Base-by-base conservation (phyloP, 2,113 vertebrate genomes). In the Perccottus glenii region DNA sequence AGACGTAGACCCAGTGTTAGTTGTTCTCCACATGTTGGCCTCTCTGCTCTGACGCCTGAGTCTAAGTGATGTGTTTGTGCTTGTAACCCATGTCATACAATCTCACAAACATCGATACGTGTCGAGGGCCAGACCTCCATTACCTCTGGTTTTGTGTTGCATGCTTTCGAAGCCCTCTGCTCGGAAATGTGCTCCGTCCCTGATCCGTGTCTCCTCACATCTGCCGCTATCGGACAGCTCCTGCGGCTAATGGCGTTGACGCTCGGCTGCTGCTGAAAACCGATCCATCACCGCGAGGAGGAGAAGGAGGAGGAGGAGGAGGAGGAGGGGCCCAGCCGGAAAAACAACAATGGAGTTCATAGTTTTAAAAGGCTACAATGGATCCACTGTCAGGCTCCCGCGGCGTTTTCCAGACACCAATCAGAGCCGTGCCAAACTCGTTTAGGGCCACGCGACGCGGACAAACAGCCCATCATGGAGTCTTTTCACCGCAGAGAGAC, bases 361-460 rank as follows among this genome's bases (percentile, higher is more conserved):
- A 69, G 80, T 85, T 91, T 89, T 88, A 91, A 90, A 90, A 86
- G 86, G 85, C 90, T 86, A 93, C 85, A 82, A 64, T 73, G 80
- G 86, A 78, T 62, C 69, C 79, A 71, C 84, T 91, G 92, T 92
- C 91, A 91, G 83, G 45, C 73, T 76, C 67, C 83, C 85, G 81
- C 78, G 82, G 73, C 63, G 66, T 80, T 67, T 89, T 85, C 79
- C 70, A 45, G 61, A 74, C 85, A 88, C 84, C 84, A 87, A 87
- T 86, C 85, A 87, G 88, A 78, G 74, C 64, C 52, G 72, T 80
- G 83, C 82, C 85, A 89, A 86, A 90, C 81, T 90, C 78, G 60
- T 84, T 90, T 81, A 88, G 72, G 59, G 67, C 67, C 19, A 14
- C 27, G 50, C 12, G 69, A 87, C 55, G 12, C 78, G 73, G 74